Evolutionary conservation across 2,888 invertebrate genomes (phyloP).

Genomic region (Drosophila antonietae): DNA sequence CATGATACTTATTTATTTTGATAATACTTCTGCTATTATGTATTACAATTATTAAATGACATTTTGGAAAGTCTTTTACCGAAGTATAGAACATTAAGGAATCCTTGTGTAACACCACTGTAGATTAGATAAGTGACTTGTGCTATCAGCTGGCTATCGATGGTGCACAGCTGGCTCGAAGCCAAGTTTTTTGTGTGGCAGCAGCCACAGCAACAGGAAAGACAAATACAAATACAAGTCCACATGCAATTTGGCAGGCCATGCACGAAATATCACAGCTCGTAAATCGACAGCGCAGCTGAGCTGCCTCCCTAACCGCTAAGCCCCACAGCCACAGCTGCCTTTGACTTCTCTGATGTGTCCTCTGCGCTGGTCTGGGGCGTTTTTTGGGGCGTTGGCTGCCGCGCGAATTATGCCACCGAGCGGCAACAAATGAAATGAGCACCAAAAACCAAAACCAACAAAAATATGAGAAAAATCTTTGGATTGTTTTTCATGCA

Average conservation of each 20-base stretch:
- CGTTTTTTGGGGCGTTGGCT: constrained; percentile 62
- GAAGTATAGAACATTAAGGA: constrained; percentile 3
- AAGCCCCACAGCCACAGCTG: constrained; percentile 2
- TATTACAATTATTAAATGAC: not conserved
- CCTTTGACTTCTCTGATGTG: constrained; percentile 29
- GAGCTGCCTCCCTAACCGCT: not conserved
- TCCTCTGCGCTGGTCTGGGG: constrained; percentile 33
- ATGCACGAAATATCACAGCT: constrained; percentile 73
- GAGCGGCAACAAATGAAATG: constrained; percentile 57
- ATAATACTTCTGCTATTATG: not conserved
- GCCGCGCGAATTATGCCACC: constrained; percentile 75
- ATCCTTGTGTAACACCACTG: constrained; percentile 21
- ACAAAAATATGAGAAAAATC: constrained; percentile 40
- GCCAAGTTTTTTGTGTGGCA: constrained; percentile 28
- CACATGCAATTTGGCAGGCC: constrained; percentile 58
- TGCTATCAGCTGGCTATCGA: constrained; percentile 61
- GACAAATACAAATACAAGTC: constrained; percentile 8
- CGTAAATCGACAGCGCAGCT: constrained; percentile 66
- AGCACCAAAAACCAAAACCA: constrained; percentile 12
- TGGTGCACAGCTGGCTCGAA: constrained; percentile 47
- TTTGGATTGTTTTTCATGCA: constrained; percentile 45
- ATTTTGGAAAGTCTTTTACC: not conserved
- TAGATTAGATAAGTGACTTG: constrained; percentile 44
- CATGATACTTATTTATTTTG: not conserved
- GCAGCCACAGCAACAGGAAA: constrained; percentile 11